Evolutionary conservation across 1,140 invertebrate species (phyloP).

Genomic region (Saccostrea glomerata): DNA sequence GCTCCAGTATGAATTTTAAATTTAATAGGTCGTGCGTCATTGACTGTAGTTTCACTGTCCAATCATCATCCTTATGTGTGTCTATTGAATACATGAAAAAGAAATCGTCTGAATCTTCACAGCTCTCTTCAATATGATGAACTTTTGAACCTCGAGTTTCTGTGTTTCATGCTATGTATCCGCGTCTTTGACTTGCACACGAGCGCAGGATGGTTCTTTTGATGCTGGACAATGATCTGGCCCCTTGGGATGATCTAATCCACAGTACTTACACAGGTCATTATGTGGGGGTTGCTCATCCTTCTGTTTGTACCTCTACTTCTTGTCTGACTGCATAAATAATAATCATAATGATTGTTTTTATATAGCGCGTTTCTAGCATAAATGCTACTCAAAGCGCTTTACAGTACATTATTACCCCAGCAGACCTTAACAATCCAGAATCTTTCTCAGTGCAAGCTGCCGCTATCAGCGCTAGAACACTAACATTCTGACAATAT

Average conservation of each 20-base stretch:
- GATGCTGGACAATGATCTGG: neutral
- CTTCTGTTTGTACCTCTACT: too few relatives aligned
- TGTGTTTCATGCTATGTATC: neutral
- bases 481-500: too few relatives aligned
- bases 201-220: neutral
- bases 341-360: too few relatives aligned
- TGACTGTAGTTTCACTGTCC: too few relatives aligned
- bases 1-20: conserved; percentile 44
- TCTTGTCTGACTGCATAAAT: neutral
- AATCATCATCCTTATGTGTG: too few relatives aligned
- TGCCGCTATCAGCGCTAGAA: too few relatives aligned
- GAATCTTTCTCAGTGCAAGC: too few relatives aligned
- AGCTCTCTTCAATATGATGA: too few relatives aligned
- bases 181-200: neutral
- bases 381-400: too few relatives aligned
- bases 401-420: too few relatives aligned
- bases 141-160: neutral
- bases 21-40: neutral
- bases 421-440: too few relatives aligned
- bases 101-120: neutral
- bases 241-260: neutral
- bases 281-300: neutral
- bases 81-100: neutral
- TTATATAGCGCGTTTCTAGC: too few relatives aligned
- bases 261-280: neutral